phyloP scores from a whole-genome alignment of 2,888 invertebrate genomes.

The Drosophila siamana region DNA sequence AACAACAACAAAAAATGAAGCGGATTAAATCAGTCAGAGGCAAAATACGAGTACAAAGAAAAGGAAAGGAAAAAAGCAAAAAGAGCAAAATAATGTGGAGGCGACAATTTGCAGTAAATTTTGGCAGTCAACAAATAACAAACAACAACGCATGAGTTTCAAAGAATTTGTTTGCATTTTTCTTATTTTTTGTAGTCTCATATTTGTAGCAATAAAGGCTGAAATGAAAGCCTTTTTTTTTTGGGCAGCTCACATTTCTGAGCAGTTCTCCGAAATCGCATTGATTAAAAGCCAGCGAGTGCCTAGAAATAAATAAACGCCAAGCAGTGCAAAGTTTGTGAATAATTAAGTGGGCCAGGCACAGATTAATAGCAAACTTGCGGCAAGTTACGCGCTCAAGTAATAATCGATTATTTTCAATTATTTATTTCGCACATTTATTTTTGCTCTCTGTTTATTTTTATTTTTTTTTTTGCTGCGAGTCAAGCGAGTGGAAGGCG shows the following conservation, averaged over 20 bases:
- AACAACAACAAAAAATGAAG: no score
- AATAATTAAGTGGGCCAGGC: not conserved
- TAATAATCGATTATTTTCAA: not conserved
- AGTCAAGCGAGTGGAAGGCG: not conserved
- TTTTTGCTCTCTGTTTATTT: no score
- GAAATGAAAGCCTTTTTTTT: not conserved
- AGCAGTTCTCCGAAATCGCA: no score
- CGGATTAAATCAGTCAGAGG: no score
- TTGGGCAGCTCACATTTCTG: no score
- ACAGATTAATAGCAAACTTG: not conserved
- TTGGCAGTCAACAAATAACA: not conserved
- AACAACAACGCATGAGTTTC: constrained; percentile 5
- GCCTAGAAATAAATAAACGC: no score
- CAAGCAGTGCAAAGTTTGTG: no score
- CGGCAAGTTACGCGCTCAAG: no score
- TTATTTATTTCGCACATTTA: not conserved
- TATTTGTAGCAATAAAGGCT: constrained; percentile 1
- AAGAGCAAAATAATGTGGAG: not conserved
- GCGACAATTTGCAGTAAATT: not conserved
- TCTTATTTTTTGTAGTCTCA: not conserved
- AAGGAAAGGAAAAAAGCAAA: no score
- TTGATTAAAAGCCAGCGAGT: no score
- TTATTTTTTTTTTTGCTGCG: no score
- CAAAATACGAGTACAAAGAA: no score
- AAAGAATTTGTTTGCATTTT: constrained; percentile 3